Percentiles rank a stretch among this genome's conserved stretches.
Evolutionary conservation across 2,113 vertebrate genomes (phyloP).

Genomic region (Pomatorhinus ruficollis): DNA sequence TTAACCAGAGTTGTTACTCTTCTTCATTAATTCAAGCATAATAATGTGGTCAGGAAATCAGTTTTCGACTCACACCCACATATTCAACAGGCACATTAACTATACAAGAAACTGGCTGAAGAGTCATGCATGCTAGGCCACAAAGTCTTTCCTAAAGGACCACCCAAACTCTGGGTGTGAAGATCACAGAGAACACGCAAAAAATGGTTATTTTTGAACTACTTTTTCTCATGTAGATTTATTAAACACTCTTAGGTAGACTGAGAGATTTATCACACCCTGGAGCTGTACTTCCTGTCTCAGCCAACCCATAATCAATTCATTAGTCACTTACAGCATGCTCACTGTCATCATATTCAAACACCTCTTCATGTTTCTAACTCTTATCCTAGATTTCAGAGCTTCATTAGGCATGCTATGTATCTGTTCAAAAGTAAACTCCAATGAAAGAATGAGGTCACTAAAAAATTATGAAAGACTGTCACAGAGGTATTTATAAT

Average conservation of each 20-base stretch:
- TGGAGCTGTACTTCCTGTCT: not conserved
- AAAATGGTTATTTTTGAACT: not conserved
- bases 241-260: not conserved
- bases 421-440: not conserved
- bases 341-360: not conserved
- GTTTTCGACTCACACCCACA: slow-evolving; percentile 56
- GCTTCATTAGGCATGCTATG: not conserved
- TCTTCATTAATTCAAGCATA: slow-evolving; percentile 68
- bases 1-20: slow-evolving; percentile 53
- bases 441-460: not conserved
- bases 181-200: not conserved
- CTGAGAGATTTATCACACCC: not conserved
- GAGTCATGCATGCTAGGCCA: slow-evolving; percentile 27
- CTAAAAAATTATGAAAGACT: not conserved
- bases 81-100: slow-evolving; percentile 48
- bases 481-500: not conserved
- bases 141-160: slow-evolving; percentile 57
- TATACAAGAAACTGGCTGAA: slow-evolving; percentile 29
- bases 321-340: not conserved
- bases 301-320: not conserved
- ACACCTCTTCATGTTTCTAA: not conserved
- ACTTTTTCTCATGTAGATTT: not conserved
- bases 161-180: slow-evolving; percentile 30
- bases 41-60: slow-evolving; percentile 77
- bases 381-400: not conserved